A percentile compares a stretch with the other conserved stretches of the same genome.
Conservation (phyloP, 1,140 invertebrate species). For the Sitobion miscanthi region DNA sequence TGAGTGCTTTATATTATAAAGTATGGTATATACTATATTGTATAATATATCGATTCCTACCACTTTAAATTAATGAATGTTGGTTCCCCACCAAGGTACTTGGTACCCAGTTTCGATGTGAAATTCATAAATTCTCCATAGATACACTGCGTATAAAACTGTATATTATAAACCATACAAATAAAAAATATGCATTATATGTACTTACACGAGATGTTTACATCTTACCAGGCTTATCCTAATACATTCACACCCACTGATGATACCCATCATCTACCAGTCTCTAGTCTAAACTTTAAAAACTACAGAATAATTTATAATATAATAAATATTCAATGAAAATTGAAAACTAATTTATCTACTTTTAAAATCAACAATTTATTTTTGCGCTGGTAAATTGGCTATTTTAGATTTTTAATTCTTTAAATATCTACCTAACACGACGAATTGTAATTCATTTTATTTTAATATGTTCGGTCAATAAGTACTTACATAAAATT, state of each 20-base stretch:
- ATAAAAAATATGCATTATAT: too few species aligned
- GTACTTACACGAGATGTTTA: neutral
- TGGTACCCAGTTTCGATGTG: neutral
- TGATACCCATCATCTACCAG: too few species aligned
- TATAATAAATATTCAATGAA: too few species aligned
- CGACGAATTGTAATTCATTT: neutral
- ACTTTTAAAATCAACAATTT: too few species aligned
- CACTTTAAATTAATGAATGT: neutral
- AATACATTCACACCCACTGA: too few species aligned
- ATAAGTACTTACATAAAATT: neutral
- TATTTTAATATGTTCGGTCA: neutral
- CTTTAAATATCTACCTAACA: neutral
- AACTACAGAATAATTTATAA: too few species aligned
- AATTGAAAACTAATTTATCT: too few species aligned
- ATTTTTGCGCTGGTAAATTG: neutral
- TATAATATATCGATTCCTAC: neutral
- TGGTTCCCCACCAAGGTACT: neutral
- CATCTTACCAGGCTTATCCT: neutral
- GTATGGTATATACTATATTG: neutral
- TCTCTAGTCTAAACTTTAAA: too few species aligned
- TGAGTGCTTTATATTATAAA: neutral
- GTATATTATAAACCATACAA: too few species aligned
- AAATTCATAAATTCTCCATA: neutral
- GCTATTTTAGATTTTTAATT: neutral
- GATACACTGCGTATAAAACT: neutral